These are phyloP conservation scores for Keiferia lycopersicella DNA, from an alignment of 2,888 invertebrate species.

Conservation along the genomic window DNA sequence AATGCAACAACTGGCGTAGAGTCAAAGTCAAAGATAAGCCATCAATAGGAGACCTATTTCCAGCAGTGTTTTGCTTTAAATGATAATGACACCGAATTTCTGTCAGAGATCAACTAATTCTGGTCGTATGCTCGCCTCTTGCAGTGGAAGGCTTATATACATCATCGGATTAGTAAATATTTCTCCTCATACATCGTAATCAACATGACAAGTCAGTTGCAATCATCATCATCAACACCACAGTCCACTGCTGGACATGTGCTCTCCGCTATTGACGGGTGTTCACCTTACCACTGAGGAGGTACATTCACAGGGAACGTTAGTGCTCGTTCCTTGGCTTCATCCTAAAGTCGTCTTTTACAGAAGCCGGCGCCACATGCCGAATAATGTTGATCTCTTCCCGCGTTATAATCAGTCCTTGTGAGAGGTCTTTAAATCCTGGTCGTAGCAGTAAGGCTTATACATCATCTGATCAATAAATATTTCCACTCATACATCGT, in stretches of 20 bases:
- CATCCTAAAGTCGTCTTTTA: too few species aligned
- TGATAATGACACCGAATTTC: background rate
- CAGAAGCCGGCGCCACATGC: too few species aligned
- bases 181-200: constrained; percentile 66
- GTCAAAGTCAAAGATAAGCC: too few species aligned
- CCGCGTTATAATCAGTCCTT: background rate
- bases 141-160: constrained; percentile 43
- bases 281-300: too few species aligned
- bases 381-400: too few species aligned
- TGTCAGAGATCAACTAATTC: constrained; percentile 10
- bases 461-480: constrained; percentile 66
- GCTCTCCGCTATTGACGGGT: too few species aligned
- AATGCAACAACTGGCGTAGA: too few species aligned
- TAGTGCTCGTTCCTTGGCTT: too few species aligned
- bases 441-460: constrained; percentile 29
- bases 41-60: too few species aligned
- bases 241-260: too few species aligned
- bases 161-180: constrained; percentile 66
- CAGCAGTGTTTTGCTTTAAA: too few species aligned
- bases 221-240: constrained; percentile 30
- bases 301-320: too few species aligned
- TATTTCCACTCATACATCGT: constrained; percentile 67
- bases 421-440: constrained; percentile 7
- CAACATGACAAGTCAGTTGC: constrained; percentile 52
- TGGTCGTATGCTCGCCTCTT: background rate